phyloP scores from a whole-genome alignment of 2,797 vertebrate genomes.

The Aeoliscus strigatus region DNA sequence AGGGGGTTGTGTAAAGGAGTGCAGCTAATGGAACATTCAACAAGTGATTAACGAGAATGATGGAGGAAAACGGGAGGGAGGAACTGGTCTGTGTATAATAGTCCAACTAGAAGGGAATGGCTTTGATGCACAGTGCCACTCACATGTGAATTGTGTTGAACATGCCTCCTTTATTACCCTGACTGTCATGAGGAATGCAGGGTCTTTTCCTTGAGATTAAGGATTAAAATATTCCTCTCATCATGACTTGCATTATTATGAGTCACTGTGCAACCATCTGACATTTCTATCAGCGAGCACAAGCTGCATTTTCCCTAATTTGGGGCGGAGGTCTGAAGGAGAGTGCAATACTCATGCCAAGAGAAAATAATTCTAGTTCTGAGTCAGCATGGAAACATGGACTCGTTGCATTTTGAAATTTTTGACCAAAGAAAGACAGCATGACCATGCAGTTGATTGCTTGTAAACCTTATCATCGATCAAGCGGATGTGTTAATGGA shows the following conservation, averaged over 20 bases:
- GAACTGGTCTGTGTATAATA: neutral
- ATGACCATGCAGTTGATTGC: too few relatives aligned
- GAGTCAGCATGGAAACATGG: constrained; percentile 60
- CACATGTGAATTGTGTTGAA: too few relatives aligned
- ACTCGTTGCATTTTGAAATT: too few relatives aligned
- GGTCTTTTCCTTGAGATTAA: too few relatives aligned
- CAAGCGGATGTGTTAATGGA: neutral
- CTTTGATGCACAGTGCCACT: too few relatives aligned
- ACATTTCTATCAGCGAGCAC: constrained; percentile 40
- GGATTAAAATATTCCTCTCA: constrained; percentile 25
- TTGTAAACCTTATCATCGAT: neutral
- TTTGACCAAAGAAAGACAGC: neutral
- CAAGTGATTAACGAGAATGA: constrained; percentile 23
- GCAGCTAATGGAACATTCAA: constrained; percentile 41
- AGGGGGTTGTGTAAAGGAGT: constrained; percentile 16
- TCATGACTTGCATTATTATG: constrained; percentile 25
- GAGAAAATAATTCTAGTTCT: constrained; percentile 59
- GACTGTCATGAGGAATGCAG: too few relatives aligned
- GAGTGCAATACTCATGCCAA: constrained; percentile 29
- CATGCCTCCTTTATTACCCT: too few relatives aligned
- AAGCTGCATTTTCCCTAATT: constrained; percentile 57
- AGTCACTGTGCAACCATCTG: constrained; percentile 51
- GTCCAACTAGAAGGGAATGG: neutral
- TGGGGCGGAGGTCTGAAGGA: constrained; percentile 60
- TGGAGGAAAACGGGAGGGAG: constrained; percentile 1